phyloP scores from a whole-genome alignment of 2,797 vertebrate genomes.

The Argya squamiceps region DNA sequence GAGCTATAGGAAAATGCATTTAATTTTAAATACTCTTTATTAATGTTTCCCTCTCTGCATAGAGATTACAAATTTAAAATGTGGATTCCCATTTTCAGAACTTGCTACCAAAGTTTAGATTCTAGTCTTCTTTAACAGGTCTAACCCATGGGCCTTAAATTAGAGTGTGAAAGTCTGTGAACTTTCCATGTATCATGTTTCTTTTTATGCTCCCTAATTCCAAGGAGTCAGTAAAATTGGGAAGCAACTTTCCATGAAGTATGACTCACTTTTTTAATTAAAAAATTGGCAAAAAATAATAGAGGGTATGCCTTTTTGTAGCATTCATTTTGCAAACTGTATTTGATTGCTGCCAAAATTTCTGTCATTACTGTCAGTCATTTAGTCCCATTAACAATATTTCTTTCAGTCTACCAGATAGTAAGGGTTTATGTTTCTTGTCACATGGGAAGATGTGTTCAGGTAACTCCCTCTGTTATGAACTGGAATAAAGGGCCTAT shows the following conservation, averaged over 20 bases:
- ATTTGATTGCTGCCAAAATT: constrained; percentile 11
- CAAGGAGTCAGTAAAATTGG: constrained; percentile 26
- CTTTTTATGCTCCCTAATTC: constrained; percentile 9
- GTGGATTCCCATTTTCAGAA: neutral
- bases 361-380: neutral
- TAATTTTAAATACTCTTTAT: neutral
- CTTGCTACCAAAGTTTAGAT: neutral
- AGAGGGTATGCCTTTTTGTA: constrained; percentile 14
- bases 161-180: neutral
- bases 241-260: constrained; percentile 1
- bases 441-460: neutral
- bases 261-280: constrained; percentile 59
- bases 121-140: neutral
- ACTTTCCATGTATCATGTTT: neutral
- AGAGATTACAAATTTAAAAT: neutral
- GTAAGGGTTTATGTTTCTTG: neutral
- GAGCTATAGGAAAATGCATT: neutral
- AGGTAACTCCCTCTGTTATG: neutral
- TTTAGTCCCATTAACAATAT: neutral
- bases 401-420: neutral
- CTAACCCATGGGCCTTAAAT: neutral
- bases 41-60: neutral
- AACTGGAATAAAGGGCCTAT: neutral
- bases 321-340: constrained; percentile 35
- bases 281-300: constrained; percentile 44